Evolutionary conservation across 2,888 invertebrate genomes (phyloP).

Genomic region (Melanostoma scalare): DNA sequence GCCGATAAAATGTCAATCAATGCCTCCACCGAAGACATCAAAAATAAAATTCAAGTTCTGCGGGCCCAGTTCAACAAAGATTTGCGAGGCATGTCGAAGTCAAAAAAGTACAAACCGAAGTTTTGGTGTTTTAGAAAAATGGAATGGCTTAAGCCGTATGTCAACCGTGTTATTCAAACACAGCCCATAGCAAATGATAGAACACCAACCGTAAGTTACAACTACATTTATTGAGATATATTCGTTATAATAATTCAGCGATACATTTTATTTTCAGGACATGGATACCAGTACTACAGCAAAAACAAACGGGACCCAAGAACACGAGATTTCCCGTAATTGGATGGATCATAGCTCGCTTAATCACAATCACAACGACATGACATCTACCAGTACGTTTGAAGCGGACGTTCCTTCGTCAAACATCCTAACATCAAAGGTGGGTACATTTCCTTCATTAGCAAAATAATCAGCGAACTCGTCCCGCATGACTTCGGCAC

Average conservation of each 20-base stretch:
- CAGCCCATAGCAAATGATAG: not conserved
- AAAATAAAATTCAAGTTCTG: slow-evolving; percentile 55
- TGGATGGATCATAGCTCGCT: not conserved
- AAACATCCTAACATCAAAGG: slow-evolving; percentile 60
- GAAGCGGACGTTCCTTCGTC: slow-evolving; percentile 48
- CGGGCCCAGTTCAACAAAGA: slow-evolving; percentile 63
- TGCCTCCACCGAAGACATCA: slow-evolving; percentile 39
- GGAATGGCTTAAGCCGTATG: slow-evolving; percentile 58
- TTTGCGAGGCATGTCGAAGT: slow-evolving; percentile 44
- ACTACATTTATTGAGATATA: not conserved
- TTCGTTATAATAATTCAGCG: not conserved
- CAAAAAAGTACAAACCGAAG: slow-evolving; percentile 61
- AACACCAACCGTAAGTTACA: slow-evolving; percentile 29
- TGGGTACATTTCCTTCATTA: slow-evolving; percentile 56
- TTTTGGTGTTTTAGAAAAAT: slow-evolving; percentile 68
- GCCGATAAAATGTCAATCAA: slow-evolving; percentile 48
- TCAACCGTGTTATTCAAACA: slow-evolving; percentile 6
- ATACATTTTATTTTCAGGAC: slow-evolving; percentile 22
- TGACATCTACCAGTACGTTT: slow-evolving; percentile 49
- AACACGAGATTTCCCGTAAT: not conserved
- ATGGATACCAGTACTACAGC: not conserved
- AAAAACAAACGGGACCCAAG: slow-evolving; percentile 6
- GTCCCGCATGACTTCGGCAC: slow-evolving; percentile 52
- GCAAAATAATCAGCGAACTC: slow-evolving; percentile 61
- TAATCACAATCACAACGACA: slow-evolving; percentile 46